Percentiles rank a stretch among this genome's conserved stretches.
Conservation (phyloP, 2,888 invertebrate species). For the Conus canariensis region DNA sequence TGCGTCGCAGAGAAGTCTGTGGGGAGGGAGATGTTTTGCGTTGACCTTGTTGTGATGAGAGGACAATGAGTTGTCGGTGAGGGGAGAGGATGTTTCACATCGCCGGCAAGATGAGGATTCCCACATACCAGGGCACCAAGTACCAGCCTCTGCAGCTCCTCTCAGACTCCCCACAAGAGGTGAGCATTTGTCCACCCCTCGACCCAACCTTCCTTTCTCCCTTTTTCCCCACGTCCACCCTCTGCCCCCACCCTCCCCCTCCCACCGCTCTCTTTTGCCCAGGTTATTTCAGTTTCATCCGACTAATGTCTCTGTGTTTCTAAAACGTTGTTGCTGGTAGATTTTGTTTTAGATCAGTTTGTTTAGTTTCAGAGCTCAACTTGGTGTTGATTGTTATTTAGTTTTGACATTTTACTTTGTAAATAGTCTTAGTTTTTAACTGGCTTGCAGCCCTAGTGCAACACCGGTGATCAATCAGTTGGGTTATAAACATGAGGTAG, state of each 20-base stretch:
- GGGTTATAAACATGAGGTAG: too few species aligned
- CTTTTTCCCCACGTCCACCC: background rate
- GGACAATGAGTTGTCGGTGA: background rate
- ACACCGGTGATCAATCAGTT: too few species aligned
- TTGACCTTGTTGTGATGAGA: background rate
- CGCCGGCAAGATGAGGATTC: constrained; percentile 67
- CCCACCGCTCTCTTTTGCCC: too few species aligned
- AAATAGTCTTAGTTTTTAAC: too few species aligned
- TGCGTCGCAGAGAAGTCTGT: background rate
- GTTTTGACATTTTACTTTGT: too few species aligned
- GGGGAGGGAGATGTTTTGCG: background rate
- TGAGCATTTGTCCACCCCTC: constrained; percentile 44
- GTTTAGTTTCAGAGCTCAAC: too few species aligned
- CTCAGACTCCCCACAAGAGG: constrained; percentile 68
- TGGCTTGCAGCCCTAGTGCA: too few species aligned
- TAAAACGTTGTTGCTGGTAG: too few species aligned
- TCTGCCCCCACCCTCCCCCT: background rate
- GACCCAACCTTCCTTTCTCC: background rate
- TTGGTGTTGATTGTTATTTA: too few species aligned
- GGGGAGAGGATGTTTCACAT: constrained; percentile 68
- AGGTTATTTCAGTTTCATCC: too few species aligned
- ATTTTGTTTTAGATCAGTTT: too few species aligned
- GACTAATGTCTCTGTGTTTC: background rate
- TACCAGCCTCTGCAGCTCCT: constrained; percentile 71
- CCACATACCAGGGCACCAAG: constrained; percentile 63